Conservation (phyloP, 2,797 vertebrate genomes). For the Otolemur crassicaudatus region DNA sequence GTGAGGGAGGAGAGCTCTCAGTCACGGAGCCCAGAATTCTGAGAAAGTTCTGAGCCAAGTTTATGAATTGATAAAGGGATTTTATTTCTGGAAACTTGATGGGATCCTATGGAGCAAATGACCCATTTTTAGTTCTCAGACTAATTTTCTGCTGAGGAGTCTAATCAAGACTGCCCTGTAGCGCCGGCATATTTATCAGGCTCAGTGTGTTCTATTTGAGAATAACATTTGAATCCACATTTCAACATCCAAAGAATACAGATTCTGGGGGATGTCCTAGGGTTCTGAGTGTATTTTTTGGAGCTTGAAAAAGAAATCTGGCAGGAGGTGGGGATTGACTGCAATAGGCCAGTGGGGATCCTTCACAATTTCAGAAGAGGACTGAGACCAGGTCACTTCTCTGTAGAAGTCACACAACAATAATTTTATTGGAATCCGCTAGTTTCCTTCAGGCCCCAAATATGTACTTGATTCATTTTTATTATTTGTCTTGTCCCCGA, state of each 20-base stretch:
- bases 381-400: neutral
- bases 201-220: neutral
- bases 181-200: neutral
- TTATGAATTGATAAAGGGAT: constrained; percentile 7
- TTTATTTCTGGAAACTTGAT: neutral
- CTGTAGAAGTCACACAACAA: neutral
- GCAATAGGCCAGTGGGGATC: neutral
- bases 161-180: neutral
- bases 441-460: neutral
- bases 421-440: neutral
- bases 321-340: neutral
- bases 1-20: neutral
- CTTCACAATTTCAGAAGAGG: constrained; percentile 13
- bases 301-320: constrained; percentile 12
- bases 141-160: constrained; percentile 17
- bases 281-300: constrained; percentile 33
- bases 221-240: constrained; percentile 65
- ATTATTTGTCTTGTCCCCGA: neutral
- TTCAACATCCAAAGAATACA: constrained; percentile 43
- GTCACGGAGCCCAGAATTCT: neutral
- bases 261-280: constrained; percentile 9
- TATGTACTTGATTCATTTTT: neutral
- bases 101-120: neutral
- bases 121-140: neutral
- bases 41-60: neutral